Percentiles rank a stretch among this genome's conserved stretches.
phyloP scores from a whole-genome alignment of 2,797 vertebrate genomes.

The Cryptoprocta ferox region DNA sequence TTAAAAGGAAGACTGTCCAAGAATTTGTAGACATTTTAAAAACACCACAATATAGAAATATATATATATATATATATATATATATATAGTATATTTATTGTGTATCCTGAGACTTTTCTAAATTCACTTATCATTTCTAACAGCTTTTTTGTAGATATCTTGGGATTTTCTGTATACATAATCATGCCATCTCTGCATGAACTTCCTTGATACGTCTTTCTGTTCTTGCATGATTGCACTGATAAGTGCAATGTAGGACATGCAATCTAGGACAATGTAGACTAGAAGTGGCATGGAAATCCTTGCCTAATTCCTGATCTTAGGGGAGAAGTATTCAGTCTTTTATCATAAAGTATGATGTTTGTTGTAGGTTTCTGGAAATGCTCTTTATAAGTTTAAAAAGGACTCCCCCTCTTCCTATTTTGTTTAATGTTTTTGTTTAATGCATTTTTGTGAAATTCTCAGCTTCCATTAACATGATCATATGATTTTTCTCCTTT shows the following conservation, averaged over 20 bases:
- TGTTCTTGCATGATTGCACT: background rate
- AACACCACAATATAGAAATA: background rate
- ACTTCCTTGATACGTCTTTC: background rate
- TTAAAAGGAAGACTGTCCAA: conserved; percentile 11
- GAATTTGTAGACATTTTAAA: background rate
- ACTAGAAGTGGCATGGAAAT: background rate
- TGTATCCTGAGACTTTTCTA: background rate
- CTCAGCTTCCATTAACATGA: background rate
- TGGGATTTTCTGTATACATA: background rate
- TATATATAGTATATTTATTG: background rate
- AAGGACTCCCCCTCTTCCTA: background rate
- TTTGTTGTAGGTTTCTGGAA: background rate
- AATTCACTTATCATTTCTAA: background rate
- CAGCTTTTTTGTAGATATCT: background rate
- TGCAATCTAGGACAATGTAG: background rate
- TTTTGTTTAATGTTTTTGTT: background rate
- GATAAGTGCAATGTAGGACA: too few relatives aligned
- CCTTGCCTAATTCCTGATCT: background rate
- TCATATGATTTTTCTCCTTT: background rate
- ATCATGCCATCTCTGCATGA: background rate
- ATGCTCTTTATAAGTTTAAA: background rate
- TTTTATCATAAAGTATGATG: background rate
- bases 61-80: too few relatives aligned
- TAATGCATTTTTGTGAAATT: background rate
- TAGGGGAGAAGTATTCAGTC: background rate